phyloP scores from a whole-genome alignment of 1,140 invertebrate species.

The Drosophila fuyamai region DNA sequence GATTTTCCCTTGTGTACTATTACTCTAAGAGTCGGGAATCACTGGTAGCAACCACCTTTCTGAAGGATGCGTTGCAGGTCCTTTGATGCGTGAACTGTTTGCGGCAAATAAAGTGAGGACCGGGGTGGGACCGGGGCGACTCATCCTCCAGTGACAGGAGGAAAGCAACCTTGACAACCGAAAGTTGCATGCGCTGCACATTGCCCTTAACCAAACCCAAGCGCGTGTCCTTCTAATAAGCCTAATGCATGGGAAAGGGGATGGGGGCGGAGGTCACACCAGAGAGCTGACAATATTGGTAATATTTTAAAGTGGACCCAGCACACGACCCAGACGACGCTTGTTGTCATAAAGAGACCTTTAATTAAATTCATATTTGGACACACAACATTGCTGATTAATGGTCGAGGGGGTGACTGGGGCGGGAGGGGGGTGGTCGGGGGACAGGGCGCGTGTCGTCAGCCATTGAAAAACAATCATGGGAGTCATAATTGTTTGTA shows the following conservation, averaged over 20 bases:
- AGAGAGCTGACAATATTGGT: conserved; percentile 75
- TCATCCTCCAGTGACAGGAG: conserved; percentile 17
- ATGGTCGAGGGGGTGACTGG: conserved; percentile 28
- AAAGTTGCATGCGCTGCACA: conserved; percentile 58
- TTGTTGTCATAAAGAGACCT: conserved; percentile 74
- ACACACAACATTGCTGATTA: conserved; percentile 63
- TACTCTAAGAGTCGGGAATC: neutral
- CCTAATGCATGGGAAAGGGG: conserved; percentile 67
- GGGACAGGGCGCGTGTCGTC: conserved; percentile 23
- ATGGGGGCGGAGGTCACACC: conserved; percentile 52
- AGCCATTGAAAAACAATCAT: conserved; percentile 51
- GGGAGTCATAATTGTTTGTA: conserved; percentile 52
- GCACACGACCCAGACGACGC: conserved; percentile 61
- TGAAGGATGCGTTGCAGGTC: conserved; percentile 60
- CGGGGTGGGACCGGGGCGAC: conserved; percentile 10
- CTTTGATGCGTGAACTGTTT: conserved; percentile 72
- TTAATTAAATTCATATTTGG: conserved; percentile 82
- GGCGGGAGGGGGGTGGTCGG: neutral
- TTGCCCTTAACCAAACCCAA: conserved; percentile 37
- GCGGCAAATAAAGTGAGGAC: conserved; percentile 38
- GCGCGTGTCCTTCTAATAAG: conserved; percentile 77
- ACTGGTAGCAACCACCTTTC: conserved; percentile 21
- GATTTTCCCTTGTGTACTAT: conserved; percentile 5
- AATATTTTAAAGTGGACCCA: conserved; percentile 76
- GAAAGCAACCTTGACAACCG: conserved; percentile 64